Evolutionary conservation across 2,888 invertebrate species (phyloP).

Genomic region (Sminthurides aquaticus): DNA sequence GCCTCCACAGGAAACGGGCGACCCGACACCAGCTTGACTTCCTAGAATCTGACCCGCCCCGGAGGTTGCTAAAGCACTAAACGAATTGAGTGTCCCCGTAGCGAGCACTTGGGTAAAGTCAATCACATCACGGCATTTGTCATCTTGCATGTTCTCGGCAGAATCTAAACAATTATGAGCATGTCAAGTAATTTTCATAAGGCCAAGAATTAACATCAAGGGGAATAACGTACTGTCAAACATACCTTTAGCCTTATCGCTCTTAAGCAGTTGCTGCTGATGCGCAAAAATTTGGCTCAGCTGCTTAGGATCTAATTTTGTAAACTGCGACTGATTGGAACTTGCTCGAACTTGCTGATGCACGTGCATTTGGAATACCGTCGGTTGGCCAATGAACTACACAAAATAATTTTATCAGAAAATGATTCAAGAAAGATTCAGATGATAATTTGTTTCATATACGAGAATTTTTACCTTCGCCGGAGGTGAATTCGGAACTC

Average conservation of each 20-base stretch:
- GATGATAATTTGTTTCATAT: too few relatives aligned
- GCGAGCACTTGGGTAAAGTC: conserved; percentile 38
- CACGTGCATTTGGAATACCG: conserved; percentile 41
- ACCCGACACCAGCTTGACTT: conserved; percentile 4
- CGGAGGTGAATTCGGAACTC: conserved; percentile 17
- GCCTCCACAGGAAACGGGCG: background rate
- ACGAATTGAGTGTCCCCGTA: conserved; percentile 23
- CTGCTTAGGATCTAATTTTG: conserved; percentile 32
- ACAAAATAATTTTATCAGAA: conserved; percentile 8
- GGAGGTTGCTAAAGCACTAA: conserved; percentile 22
- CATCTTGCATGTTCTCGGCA: conserved; percentile 7
- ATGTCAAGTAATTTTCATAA: background rate
- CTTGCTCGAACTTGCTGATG: conserved; percentile 34
- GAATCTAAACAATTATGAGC: conserved; percentile 3
- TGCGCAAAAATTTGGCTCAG: conserved; percentile 40
- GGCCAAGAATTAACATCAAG: conserved; percentile 10
- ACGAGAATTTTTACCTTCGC: too few relatives aligned
- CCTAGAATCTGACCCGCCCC: conserved; percentile 22
- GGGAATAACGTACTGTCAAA: background rate
- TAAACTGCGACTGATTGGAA: conserved; percentile 19
- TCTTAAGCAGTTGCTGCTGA: conserved; percentile 36
- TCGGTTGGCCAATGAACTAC: conserved; percentile 22
- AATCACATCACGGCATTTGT: conserved; percentile 30
- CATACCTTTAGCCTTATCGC: conserved; percentile 16
- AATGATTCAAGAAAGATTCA: too few relatives aligned